Base-by-base conservation (phyloP, 2,113 vertebrate genomes). In the Vimba vimba region DNA sequence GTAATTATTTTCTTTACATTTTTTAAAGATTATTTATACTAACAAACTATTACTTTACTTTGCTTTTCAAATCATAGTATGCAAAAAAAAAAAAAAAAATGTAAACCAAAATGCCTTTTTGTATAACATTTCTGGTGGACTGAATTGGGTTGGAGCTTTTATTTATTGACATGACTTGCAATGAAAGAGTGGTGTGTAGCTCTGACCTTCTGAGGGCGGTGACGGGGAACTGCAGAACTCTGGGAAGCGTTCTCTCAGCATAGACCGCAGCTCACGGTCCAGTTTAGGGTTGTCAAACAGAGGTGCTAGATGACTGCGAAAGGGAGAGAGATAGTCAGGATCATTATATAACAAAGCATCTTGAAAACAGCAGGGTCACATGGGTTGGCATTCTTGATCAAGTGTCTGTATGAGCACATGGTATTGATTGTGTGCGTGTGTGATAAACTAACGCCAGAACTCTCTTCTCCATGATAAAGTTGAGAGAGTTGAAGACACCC, bases 401-500 rank as follows among this genome's bases (percentile, higher is more conserved):
- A n/a, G 21, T 62, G n/a, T 66, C 45, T 52, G 50, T 60, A n/a
- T 81, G 52, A 57, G 43, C 8, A 39, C 33, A 39, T 66, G 64
- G 30, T 7, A 33, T 17, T 33, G 25, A 25, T n/a, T 25, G 8
- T n/a, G 59, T 30, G 60, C 6, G 25, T 8, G 66, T 13, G 73
- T 1, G 27, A 8, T 30, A 64, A 86, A 85, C 98, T 98, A 93
- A 99, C 98, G 97, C 97, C 84, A 99, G 94, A 84, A 99, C 98
- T 87, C 98, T 95, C 91, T 99, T 99, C 93, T 99, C 98, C 96
- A 99, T 97, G 80, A 99, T 99, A 94, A 98, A 97, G 88, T 94
- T 99, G 86, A 99, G 96, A 3, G 98, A 99, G 92, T 97, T 98
- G 92, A 97, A 99, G 21, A 99, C 97, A 0, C 98, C 98, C 89